These are phyloP conservation scores for Hycleus cichorii DNA, from an alignment of 1,140 invertebrate genomes.

Conservation along the genomic window DNA sequence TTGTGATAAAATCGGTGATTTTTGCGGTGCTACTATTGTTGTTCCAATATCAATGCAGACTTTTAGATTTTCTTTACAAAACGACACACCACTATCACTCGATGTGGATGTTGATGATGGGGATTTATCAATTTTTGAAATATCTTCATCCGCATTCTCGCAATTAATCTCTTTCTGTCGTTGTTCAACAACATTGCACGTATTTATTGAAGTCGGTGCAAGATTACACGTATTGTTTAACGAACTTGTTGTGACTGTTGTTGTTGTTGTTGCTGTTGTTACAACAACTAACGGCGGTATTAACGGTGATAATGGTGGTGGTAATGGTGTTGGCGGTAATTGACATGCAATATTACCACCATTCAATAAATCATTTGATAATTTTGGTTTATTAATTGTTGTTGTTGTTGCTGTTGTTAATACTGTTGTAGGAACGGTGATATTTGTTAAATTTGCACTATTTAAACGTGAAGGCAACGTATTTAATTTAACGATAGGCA, in stretches of 20 bases:
- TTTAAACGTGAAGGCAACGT: conserved; percentile 34
- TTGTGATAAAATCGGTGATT: conserved; percentile 60
- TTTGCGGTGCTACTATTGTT: conserved; percentile 30
- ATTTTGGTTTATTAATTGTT: conserved; percentile 26
- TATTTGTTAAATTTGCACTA: background rate
- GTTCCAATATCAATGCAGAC: conserved; percentile 24
- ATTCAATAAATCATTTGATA: background rate
- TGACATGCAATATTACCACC: background rate
- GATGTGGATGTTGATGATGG: conserved; percentile 18
- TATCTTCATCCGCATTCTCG: background rate
- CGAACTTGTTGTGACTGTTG: background rate
- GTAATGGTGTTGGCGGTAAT: background rate
- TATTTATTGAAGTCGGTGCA: background rate
- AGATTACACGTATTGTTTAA: background rate
- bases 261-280: conserved; percentile 1
- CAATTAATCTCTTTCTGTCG: too few species aligned
- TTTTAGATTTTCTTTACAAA: conserved; percentile 26
- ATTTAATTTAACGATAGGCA: conserved; percentile 40
- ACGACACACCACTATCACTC: conserved; percentile 34
- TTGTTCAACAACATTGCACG: background rate
- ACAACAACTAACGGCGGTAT: background rate
- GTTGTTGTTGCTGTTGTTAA: conserved; percentile 35
- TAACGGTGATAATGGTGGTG: background rate
- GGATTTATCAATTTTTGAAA: background rate
- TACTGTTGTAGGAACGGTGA: conserved; percentile 22